Base-by-base conservation (phyloP, 2,888 invertebrate species). In the Peribatodes rhomboidaria region DNA sequence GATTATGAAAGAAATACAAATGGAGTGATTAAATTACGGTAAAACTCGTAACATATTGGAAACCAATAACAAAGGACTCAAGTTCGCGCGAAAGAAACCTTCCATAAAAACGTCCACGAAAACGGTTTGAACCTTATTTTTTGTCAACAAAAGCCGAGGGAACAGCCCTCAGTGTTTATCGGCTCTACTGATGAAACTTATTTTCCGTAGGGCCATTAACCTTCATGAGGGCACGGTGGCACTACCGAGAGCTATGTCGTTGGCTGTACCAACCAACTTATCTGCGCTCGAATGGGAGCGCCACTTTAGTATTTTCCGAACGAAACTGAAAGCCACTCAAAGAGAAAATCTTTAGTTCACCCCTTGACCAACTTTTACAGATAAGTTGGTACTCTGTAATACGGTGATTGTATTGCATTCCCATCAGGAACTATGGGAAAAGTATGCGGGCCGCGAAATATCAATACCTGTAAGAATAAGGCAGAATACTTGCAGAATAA, bases 201-300 rank as follows among this genome's bases (percentile, higher is more conserved):
- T 83, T 79, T 80, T 80, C 71, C 61, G 66, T 69, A 67, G 71
- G 60, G 60, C 76, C 74, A 76, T 84, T 84, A 83, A 79, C 82
- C 79, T 83, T 85, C 80, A 82, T 83, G 73, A 73, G 76, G 80
- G 79, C 59, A 73, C 69, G 70, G 60, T 59, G 72, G 59, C 66
- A 73, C 78, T 76, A 69, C 72, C 67, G 68, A 61, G 61, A 73
- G 74, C 70, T 73, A 68, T 71, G 73, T 75, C 75, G 31, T 16
- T 16, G 31, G 16, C 11, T 18, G n/a, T n/a, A 20, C 35, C 33
- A 35, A 33, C 50, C 16, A 18, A 50, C 16, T 13, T 31, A 22
- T 13, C 2, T 49, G 6, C 14, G 6, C 16, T n/a, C 27, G 1
- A 13, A 6, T 7, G 13, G n/a, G 20, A 44, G 13, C 11, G 22